Conservation (phyloP, 2,113 vertebrate genomes). For the Lichenostomus cassidix region DNA sequence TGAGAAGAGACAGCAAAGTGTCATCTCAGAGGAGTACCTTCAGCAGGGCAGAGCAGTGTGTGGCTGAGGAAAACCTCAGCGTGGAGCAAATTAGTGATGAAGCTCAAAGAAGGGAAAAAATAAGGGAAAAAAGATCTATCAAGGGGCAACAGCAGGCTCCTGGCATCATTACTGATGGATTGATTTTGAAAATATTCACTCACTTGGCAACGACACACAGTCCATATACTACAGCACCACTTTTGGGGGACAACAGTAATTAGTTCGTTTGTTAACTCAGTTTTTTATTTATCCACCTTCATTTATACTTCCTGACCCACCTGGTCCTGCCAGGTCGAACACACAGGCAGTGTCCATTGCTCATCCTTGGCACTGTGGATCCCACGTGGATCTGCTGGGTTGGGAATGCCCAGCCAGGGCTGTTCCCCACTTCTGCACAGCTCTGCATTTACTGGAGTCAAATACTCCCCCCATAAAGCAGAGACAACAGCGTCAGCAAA, state of each 20-base stretch:
- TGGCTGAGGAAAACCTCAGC: neutral
- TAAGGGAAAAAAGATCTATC: rapidly evolving
- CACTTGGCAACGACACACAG: rapidly evolving
- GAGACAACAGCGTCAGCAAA: neutral
- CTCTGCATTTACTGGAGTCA: rapidly evolving
- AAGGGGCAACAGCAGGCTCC: neutral
- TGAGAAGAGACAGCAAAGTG: neutral
- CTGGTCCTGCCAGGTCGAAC: rapidly evolving
- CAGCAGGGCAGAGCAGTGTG: rapidly evolving
- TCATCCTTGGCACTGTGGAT: neutral
- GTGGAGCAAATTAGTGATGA: neutral
- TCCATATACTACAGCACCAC: neutral
- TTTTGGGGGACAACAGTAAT: rapidly evolving
- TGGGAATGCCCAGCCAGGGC: neutral
- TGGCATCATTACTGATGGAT: neutral
- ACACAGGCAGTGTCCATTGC: rapidly evolving
- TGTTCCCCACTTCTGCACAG: neutral
- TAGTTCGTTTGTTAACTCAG: neutral
- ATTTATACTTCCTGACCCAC: neutral
- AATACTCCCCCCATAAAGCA: rapidly evolving
- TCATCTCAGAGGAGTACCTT: neutral
- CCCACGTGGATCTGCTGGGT: rapidly evolving
- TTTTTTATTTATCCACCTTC: neutral
- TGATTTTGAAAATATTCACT: neutral
- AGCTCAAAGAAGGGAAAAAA: neutral